A percentile compares a stretch with the other conserved stretches of the same genome.
Evolutionary conservation across 2,888 invertebrate species (phyloP).

Genomic region (Hirtodrosophila cameraria): DNA sequence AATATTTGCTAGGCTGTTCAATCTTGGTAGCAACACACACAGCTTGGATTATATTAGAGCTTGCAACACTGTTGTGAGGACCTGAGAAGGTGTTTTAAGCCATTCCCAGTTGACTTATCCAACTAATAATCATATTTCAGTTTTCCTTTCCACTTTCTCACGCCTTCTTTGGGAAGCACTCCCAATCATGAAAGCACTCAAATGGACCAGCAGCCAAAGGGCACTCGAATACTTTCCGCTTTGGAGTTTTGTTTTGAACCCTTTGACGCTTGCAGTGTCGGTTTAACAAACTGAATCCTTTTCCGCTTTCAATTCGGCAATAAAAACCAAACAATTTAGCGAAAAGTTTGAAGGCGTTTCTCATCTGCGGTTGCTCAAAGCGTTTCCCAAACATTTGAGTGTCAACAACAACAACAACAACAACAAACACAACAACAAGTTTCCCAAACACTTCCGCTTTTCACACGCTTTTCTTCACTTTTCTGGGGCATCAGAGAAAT

Average conservation of each 20-base stretch:
- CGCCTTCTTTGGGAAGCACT: slow-evolving; percentile 13
- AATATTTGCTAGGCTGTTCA: slow-evolving; percentile 38
- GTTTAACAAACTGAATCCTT: slow-evolving; percentile 46
- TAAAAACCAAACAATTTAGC: slow-evolving; percentile 48
- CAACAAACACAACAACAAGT: slow-evolving; percentile 1
- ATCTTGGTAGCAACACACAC: slow-evolving; percentile 17
- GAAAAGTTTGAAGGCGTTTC: slow-evolving; percentile 55
- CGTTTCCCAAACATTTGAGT: slow-evolving; percentile 42
- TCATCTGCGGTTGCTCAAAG: slow-evolving; percentile 53
- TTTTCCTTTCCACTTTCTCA: not conserved
- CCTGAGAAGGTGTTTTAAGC: not conserved
- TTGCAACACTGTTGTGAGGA: slow-evolving; percentile 4
- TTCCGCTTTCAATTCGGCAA: slow-evolving; percentile 44
- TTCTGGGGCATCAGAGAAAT: slow-evolving; percentile 30
- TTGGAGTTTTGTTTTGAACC: slow-evolving; percentile 33
- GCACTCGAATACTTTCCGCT: slow-evolving; percentile 45
- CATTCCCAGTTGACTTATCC: slow-evolving; percentile 1
- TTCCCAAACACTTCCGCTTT: slow-evolving; percentile 65
- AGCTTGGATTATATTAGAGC: not conserved
- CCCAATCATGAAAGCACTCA: slow-evolving; percentile 36
- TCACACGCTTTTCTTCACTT: slow-evolving; percentile 55
- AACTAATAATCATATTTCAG: slow-evolving; percentile 4
- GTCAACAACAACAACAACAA: slow-evolving; percentile 44
- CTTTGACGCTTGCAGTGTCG: slow-evolving; percentile 27
- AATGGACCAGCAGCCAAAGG: slow-evolving; percentile 43